phyloP scores from a whole-genome alignment of 2,797 vertebrate species.

The Sebastes itinus region DNA sequence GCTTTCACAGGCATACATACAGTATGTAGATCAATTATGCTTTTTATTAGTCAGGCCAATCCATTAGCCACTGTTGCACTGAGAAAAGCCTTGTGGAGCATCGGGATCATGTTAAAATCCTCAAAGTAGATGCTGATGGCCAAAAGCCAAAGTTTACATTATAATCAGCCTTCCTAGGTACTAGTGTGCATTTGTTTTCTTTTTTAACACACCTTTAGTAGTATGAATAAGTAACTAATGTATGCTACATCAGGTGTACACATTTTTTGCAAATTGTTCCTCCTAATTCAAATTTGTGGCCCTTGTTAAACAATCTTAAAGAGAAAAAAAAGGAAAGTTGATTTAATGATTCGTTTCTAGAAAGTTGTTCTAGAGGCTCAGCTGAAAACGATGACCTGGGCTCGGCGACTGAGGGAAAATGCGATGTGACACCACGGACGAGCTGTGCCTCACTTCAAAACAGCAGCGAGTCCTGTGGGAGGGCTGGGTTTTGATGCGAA shows the following conservation, averaged over 20 bases:
- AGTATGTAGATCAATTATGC: conserved; percentile 41
- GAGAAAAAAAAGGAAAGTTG: background rate
- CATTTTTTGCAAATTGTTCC: background rate
- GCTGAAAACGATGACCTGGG: conserved; percentile 52
- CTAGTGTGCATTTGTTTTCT: background rate
- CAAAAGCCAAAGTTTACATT: conserved; percentile 29
- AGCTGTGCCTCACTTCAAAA: conserved; percentile 70
- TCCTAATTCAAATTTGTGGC: background rate
- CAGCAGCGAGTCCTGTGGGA: conserved; percentile 62
- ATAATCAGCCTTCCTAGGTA: conserved; percentile 13
- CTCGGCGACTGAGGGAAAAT: conserved; percentile 59
- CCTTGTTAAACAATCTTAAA: background rate
- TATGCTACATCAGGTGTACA: no score
- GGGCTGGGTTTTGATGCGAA: conserved; percentile 58
- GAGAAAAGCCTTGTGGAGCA: conserved; percentile 14
- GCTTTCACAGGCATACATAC: conserved; percentile 29
- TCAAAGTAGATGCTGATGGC: conserved; percentile 27
- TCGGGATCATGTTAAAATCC: conserved; percentile 15
- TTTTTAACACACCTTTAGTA: background rate
- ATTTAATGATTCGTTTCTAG: conserved; percentile 13
- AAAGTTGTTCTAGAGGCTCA: conserved; percentile 13
- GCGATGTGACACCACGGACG: conserved; percentile 63
- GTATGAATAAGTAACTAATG: background rate
- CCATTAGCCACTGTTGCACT: conserved; percentile 40
- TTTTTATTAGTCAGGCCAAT: conserved; percentile 44